Conservation (phyloP, 2,888 invertebrate genomes). For the Eupithecia pulchellata region DNA sequence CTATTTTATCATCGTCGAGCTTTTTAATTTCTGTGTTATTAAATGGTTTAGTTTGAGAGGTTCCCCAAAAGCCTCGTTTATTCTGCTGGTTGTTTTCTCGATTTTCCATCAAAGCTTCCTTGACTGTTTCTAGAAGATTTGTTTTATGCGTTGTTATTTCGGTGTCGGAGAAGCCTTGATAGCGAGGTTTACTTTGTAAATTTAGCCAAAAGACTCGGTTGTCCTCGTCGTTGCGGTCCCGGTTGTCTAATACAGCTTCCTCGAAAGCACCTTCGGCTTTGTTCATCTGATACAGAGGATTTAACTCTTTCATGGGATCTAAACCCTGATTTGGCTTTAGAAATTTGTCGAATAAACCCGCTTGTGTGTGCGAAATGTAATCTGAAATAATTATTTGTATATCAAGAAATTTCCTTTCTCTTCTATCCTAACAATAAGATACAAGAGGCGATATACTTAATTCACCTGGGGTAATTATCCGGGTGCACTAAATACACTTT, state of each 20-base stretch:
- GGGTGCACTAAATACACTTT: too few species aligned
- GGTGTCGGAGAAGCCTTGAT: background rate
- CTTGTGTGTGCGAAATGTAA: background rate
- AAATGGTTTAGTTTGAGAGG: background rate
- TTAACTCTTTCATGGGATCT: slow-evolving; percentile 12
- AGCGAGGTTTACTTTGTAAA: background rate
- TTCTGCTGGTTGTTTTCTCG: background rate
- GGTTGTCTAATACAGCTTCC: background rate
- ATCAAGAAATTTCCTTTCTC: background rate
- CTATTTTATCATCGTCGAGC: slow-evolving; percentile 32
- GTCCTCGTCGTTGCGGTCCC: background rate
- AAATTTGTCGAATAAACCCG: slow-evolving; percentile 19
- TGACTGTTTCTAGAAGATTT: background rate
- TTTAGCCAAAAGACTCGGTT: background rate
- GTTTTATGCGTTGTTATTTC: background rate
- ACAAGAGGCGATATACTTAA: too few species aligned
- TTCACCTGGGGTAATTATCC: too few species aligned
- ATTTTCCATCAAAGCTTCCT: background rate
- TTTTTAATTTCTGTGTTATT: background rate
- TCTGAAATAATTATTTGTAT: slow-evolving; percentile 16
- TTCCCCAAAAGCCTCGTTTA: background rate
- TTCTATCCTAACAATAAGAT: background rate
- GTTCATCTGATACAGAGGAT: slow-evolving; percentile 15
- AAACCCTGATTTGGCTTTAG: slow-evolving; percentile 1
- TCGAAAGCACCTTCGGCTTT: slow-evolving; percentile 4